Evolutionary conservation across 2,888 invertebrate genomes (phyloP).

Genomic region (Pasiphila rectangulata): DNA sequence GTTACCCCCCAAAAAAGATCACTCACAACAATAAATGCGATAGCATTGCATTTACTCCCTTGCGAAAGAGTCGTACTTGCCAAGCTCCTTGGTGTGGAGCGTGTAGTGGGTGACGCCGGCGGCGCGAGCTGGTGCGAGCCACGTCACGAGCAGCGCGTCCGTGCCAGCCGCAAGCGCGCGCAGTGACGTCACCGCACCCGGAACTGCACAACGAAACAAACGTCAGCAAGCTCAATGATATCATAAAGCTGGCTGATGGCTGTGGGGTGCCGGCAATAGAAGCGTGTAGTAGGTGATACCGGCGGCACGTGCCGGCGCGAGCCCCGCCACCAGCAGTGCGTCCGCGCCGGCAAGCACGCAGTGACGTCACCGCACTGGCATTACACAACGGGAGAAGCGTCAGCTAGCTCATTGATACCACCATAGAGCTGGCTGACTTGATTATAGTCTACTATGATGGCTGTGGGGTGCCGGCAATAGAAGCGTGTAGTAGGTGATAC

Average conservation of each 20-base stretch:
- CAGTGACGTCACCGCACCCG: conserved; percentile 87
- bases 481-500: conserved; percentile 88
- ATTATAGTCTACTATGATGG: too few species aligned
- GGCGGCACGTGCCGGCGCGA: conserved; percentile 86
- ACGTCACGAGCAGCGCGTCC: conserved; percentile 89
- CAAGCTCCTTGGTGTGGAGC: conserved; percentile 86
- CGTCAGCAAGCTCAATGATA: too few species aligned
- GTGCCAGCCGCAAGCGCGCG: conserved; percentile 88
- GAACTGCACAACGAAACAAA: conserved; percentile 85
- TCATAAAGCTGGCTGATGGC: too few species aligned
- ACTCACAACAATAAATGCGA: too few species aligned
- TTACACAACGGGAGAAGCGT: too few species aligned
- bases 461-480: too few species aligned
- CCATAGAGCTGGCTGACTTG: too few species aligned
- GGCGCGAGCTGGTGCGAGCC: conserved; percentile 87
- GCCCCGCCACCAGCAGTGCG: conserved; percentile 90
- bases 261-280: too few species aligned
- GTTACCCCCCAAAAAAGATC: too few species aligned
- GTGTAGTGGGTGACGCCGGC: conserved; percentile 90
- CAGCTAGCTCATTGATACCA: too few species aligned
- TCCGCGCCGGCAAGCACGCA: conserved; percentile 89
- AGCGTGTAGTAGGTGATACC: conserved; percentile 89
- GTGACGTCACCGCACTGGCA: conserved; percentile 86
- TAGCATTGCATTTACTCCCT: too few species aligned
- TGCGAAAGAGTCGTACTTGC: conserved; percentile 67